Evolutionary conservation across 2,888 invertebrate genomes (phyloP).

Genomic region (Cynaeus angustus): DNA sequence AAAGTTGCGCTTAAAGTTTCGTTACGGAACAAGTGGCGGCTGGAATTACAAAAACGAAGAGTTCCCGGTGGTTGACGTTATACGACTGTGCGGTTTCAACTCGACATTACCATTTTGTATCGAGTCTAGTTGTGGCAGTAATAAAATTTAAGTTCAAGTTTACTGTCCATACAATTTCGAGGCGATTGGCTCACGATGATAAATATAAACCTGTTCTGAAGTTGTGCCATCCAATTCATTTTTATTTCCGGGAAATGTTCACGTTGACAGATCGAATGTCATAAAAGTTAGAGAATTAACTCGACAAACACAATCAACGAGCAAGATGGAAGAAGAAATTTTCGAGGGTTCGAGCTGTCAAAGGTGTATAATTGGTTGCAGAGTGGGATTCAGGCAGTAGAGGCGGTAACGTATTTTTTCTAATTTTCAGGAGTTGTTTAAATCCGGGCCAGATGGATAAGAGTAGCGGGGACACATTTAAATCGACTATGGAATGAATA

Average conservation of each 20-base stretch:
- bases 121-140: constrained; percentile 1
- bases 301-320: constrained; percentile 9
- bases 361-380: too few species aligned
- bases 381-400: too few species aligned
- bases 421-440: too few species aligned
- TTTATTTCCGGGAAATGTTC: constrained; percentile 26
- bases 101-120: constrained; percentile 2
- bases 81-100: constrained; percentile 2
- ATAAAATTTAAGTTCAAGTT: constrained; percentile 19
- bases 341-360: too few species aligned
- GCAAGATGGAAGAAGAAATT: background rate
- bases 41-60: constrained; percentile 1
- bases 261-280: constrained; percentile 22
- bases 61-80: constrained; percentile 1
- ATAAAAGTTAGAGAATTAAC: constrained; percentile 29
- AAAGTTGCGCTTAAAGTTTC: background rate
- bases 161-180: constrained; percentile 20
- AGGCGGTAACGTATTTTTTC: too few species aligned
- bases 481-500: too few species aligned
- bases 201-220: constrained; percentile 32
- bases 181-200: constrained; percentile 21
- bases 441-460: too few species aligned
- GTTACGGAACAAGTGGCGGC: background rate
- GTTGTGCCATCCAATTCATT: constrained; percentile 18
- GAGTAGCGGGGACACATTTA: too few species aligned